Conservation (phyloP, 2,888 invertebrate genomes). For the Chrysomela aeneicollis region DNA sequence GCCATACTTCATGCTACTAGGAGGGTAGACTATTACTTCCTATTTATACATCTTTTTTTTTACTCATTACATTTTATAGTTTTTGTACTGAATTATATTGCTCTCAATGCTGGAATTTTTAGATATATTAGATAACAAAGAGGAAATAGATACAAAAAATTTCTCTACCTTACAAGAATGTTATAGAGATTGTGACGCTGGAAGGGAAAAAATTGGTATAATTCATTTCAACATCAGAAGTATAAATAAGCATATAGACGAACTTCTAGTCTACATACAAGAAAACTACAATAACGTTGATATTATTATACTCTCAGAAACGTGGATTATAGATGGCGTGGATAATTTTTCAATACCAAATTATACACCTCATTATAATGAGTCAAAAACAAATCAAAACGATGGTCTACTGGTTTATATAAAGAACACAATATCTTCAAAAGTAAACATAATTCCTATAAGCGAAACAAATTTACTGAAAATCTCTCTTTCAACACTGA, state of each 20-base stretch:
- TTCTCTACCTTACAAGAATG: neutral
- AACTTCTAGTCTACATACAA: constrained; percentile 1
- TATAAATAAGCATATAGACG: constrained; percentile 7
- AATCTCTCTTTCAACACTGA: neutral
- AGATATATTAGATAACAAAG: constrained; percentile 5
- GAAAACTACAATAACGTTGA: neutral
- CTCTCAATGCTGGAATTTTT: constrained; percentile 3
- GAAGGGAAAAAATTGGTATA: neutral
- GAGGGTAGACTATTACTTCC: neutral
- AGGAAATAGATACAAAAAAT: constrained; percentile 2
- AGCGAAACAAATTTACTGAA: neutral
- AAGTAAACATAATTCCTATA: neutral
- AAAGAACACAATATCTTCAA: neutral
- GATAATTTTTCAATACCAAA: neutral
- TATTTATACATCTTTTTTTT: neutral
- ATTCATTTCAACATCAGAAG: constrained; percentile 4
- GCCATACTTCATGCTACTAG: neutral
- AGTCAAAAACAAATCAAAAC: constrained; percentile 5
- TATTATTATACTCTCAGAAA: constrained; percentile 4
- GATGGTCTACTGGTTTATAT: constrained; percentile 9
- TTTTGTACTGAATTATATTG: constrained; percentile 4
- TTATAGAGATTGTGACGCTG: neutral
- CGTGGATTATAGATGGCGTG: constrained; percentile 3
- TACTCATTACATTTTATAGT: neutral
- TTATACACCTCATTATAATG: neutral